Base-by-base conservation (phyloP, 2,113 vertebrate species). In the Psilopsiagon aymara region DNA sequence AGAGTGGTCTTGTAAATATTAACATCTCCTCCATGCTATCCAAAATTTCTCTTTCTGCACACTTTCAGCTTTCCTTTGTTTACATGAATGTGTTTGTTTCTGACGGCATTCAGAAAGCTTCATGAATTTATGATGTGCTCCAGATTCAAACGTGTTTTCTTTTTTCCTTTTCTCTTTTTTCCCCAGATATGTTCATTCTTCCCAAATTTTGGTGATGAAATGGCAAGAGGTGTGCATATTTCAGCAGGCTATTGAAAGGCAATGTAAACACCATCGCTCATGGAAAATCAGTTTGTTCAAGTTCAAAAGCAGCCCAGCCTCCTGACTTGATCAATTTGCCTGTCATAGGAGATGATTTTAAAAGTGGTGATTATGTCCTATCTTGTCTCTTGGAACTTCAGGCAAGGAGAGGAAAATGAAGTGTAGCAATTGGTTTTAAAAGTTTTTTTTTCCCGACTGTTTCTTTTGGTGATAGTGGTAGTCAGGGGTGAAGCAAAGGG, bases 61-160 rank as follows among this genome's bases (percentile, higher is more conserved):
- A 3, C n/a, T 93, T 92, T 5, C 62, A 89, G 74, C 86, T 91
- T 47, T 69, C 49, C 69, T 91, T 88, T 57, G 82, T 94, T 82
- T 80, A 51, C 37, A 75, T 74, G 75, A 73, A 83, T 6, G 16
- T 88, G 46, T 89, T 95, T 87, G 82, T 94, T 90, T 74, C 86
- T 97, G 90, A 88, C 89, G 87, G 92, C 74, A 20, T 83, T 94
- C 60, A 62, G 83, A 86, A 87, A 53, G 77, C 85, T 96, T 96
- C 60, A 79, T 96, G 95, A 92, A 95, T 96, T 96, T 95, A 92
- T 88, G 94, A 95, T 95, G 86, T 28, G 78, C 24, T 94, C 91
- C 73, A 92, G 66, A 96, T 96, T 68, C 0, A 3, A 74, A 79
- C 2, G 0, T 7, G 0, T 19, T 80, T 75, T 49, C 37, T 76